Percentiles rank a stretch among this genome's conserved stretches.
These are phyloP conservation scores for Melanchra persicariae DNA, from an alignment of 2,888 invertebrate species.

Conservation along the genomic window DNA sequence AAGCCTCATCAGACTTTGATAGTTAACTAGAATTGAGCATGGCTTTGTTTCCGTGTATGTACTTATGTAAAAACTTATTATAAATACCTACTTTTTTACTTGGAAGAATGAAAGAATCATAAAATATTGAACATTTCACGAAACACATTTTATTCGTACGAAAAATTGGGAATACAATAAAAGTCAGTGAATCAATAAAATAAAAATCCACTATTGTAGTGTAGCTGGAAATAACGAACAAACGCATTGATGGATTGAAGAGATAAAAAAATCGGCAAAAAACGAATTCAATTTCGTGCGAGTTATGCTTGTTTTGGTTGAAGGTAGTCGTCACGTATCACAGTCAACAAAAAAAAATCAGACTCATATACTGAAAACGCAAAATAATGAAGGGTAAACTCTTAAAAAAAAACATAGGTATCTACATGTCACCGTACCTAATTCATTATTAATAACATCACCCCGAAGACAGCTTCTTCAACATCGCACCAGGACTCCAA, in stretches of 20 bases:
- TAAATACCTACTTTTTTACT: neutral
- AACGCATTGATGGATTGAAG: neutral
- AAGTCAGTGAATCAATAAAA: neutral
- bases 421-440: too few species aligned
- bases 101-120: neutral
- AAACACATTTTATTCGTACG: neutral
- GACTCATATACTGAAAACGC: neutral
- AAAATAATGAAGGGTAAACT: too few species aligned
- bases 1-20: conserved; percentile 41
- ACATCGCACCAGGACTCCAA: too few species aligned
- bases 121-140: neutral
- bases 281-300: neutral
- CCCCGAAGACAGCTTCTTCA: too few species aligned
- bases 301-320: neutral
- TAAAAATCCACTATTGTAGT: too few species aligned
- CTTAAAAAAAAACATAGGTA: too few species aligned
- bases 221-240: neutral
- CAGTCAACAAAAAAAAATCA: neutral
- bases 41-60: conserved; percentile 7
- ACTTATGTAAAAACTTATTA: neutral
- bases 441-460: too few species aligned
- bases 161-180: neutral
- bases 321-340: neutral
- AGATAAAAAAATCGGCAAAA: neutral
- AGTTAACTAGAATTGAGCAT: conserved; percentile 8